Evolutionary conservation across 92 coral and sea anemone genomes (phyloP).

Genomic region (Parazoanthus darwini): DNA sequence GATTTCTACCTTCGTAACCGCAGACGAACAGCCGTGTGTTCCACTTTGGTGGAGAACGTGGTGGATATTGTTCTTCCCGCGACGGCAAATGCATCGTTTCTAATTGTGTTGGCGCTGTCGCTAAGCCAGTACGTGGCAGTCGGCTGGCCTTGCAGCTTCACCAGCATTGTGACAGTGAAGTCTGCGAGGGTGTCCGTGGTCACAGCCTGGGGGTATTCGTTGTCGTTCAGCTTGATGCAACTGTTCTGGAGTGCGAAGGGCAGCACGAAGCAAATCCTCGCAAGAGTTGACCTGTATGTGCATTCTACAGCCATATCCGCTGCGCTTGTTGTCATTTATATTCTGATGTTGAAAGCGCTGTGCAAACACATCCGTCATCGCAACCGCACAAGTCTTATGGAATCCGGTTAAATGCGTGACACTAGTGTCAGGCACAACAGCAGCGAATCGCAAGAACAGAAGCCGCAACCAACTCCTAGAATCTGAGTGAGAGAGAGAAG

Average conservation of each 20-base stretch:
- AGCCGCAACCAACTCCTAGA: not conserved
- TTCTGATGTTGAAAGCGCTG: conserved; percentile 18
- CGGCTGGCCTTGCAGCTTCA: conserved; percentile 25
- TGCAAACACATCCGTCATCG: conserved; percentile 20
- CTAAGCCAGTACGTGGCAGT: conserved; percentile 33
- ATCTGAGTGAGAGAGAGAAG: conserved; percentile 19
- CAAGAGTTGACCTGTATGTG: conserved; percentile 1
- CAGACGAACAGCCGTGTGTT: conserved; percentile 15
- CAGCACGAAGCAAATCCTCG: not conserved
- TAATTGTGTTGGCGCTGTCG: conserved; percentile 35
- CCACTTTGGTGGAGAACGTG: conserved; percentile 12
- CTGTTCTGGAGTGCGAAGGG: not conserved
- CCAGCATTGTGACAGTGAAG: conserved; percentile 11
- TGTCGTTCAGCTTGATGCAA: conserved; percentile 25
- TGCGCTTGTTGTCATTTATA: conserved; percentile 4
- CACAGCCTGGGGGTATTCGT: conserved; percentile 22
- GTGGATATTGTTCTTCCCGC: conserved; percentile 29
- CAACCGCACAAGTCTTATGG: not conserved
- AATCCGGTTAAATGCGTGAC: not conserved
- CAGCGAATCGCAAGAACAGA: not conserved
- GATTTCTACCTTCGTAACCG: conserved; percentile 28
- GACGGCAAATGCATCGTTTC: conserved; percentile 34
- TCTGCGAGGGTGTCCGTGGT: conserved; percentile 1
- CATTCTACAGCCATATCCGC: conserved; percentile 23
- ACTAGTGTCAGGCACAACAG: not conserved